Base-by-base conservation (phyloP, 2,113 vertebrate genomes). In the Mola mola region DNA sequence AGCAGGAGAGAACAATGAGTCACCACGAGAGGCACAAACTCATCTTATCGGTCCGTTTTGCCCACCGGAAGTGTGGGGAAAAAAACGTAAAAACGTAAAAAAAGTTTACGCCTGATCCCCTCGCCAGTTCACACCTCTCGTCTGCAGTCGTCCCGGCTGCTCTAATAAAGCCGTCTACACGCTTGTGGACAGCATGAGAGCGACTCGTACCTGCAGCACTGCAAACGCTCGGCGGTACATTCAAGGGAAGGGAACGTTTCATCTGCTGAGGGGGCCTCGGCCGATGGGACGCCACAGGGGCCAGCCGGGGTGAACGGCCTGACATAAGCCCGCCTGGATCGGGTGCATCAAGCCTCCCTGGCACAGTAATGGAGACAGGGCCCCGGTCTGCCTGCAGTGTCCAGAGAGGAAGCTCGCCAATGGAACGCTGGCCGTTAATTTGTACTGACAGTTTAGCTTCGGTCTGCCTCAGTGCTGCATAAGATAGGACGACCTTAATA, bases 371-470 rank as follows among this genome's bases (percentile, higher is more conserved):
- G 40, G 43, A 73, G 46, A 78, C 78, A 59, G 78, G 11, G 17
- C 22, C 41, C 31, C 21, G 21, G 58, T 64, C 58, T 59, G 44
- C 11, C 2, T 48, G 37, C 33, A 0, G 43, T 10, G 9, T 64
- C 43, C 66, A 78, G 37, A 72, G 59, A 83, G n/a, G 11, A 66
- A 65, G 29, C 29, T 34, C 43, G 60, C 52, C 68, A 67, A 73
- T 29, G 36, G 43, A 69, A 51, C 51, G 0, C 31, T 31, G 60
- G 46, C 53, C 48, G 55, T 77, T 84, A 67, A 87, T 89, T 68
- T 68, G 65, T 55, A 12, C 41, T 78, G 83, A 86, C 85, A 83
- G 81, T 71, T 80, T 64, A 72, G 64, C 64, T 83, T 73, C 75
- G 22, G 42, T 67, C 31, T 40, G 48, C 63, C 62, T 61, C 42